Evolutionary conservation across 2,797 vertebrate species (phyloP), one percentile per base, ranked within the genome.

Genomic region (Enteromius unitaeniatus): DNA sequence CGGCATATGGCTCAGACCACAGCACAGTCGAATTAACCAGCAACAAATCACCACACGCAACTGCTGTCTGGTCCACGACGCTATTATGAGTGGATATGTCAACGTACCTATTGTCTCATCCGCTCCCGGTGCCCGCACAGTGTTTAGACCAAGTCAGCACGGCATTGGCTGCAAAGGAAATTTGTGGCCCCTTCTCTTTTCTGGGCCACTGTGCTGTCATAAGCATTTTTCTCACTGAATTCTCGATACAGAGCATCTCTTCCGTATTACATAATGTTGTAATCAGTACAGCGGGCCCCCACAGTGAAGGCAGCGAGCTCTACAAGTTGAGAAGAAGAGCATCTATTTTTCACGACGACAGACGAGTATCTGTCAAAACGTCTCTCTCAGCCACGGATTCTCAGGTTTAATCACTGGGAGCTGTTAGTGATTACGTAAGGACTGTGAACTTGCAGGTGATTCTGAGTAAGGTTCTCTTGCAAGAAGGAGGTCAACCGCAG

Each of bases 1-100:
- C 11, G 21, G 84, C 82, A 84, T 88, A 79, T 76, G 53, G 83
- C 84, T 82, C 87, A 85, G 87, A 84, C 84, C 79, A 79, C 84
- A 79, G 68, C 34, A 14, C 51, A 34, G 82, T 81, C 42, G 60
- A 76, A 81, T 86, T 83, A 88, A 62, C 82, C 67, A 65, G 79
- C 76, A 75, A 88, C 87, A 88, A 83, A 86, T 88, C 83, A 86
- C 73, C 65, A 58, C 21, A 69, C 64, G 37, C 70, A 65, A 82
- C 70, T 69, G 81, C 85, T 49, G 81, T 85, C 68, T 78, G 87
- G 21, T 26, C 75, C 28, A 60, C 1, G 70, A 23, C 13, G 21
- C 81, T 58, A 55, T 86, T 88, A 85, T 86, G 86, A 83, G 80
- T 65, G 72, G 51, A 75, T 84, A 55, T 83, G 82, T 88, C 81